A percentile compares a stretch with the other conserved stretches of the same genome.
Evolutionary conservation across 2,797 vertebrate genomes (phyloP).

Genomic region (Pelodytes ibericus): DNA sequence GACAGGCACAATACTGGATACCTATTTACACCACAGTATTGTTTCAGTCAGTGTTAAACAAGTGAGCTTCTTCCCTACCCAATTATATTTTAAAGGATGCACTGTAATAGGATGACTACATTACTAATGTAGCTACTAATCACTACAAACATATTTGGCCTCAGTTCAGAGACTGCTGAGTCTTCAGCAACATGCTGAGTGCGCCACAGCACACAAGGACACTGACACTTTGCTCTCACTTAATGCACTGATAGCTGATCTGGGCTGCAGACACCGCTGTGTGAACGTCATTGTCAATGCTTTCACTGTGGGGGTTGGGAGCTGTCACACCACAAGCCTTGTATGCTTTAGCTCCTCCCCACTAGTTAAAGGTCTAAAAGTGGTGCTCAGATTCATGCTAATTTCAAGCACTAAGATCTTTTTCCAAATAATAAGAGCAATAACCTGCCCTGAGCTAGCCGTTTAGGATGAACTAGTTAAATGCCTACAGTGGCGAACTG

Average conservation of each 20-base stretch:
- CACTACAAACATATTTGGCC: conserved; percentile 59
- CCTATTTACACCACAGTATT: conserved; percentile 18
- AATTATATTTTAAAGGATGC: conserved; percentile 54
- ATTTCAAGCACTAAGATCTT: too few relatives aligned
- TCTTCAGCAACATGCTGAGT: conserved; percentile 41
- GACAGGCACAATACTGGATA: conserved; percentile 41
- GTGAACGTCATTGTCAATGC: not conserved
- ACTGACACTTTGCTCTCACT: conserved; percentile 7
- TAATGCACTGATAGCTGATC: not conserved
- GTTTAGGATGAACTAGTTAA: too few relatives aligned
- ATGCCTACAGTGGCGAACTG: too few relatives aligned
- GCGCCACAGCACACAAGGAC: conserved; percentile 49
- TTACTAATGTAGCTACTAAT: conserved; percentile 62
- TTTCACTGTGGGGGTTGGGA: not conserved
- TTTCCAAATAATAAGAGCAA: too few relatives aligned
- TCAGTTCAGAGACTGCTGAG: conserved; percentile 55
- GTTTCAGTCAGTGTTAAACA: conserved; percentile 60
- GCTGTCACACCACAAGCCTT: not conserved
- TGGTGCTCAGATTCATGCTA: too few relatives aligned
- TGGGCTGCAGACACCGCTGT: not conserved
- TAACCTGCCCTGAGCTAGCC: too few relatives aligned
- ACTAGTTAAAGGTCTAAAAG: too few relatives aligned
- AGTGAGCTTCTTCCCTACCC: conserved; percentile 56
- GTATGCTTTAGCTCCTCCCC: not conserved
- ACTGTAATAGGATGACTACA: conserved; percentile 59